Evolutionary conservation across 2,113 vertebrate genomes (phyloP).

Genomic region (Glaucidium brasilianum): DNA sequence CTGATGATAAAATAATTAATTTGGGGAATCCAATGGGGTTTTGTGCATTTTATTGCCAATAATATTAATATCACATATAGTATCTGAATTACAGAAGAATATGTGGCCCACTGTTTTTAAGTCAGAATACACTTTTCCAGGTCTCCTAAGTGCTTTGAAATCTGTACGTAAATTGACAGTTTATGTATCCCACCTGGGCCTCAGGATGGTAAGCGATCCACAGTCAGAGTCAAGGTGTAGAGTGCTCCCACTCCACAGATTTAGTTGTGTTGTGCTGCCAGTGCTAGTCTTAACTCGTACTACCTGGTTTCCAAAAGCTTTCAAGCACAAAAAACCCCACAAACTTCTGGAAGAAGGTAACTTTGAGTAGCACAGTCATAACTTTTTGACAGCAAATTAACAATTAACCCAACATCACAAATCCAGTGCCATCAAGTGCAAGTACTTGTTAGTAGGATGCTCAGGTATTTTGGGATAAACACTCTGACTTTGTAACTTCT

Average conservation of each 20-base stretch:
- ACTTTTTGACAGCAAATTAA: not conserved
- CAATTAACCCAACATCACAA: not conserved
- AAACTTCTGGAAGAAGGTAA: not conserved
- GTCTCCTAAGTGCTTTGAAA: not conserved
- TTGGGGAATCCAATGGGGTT: not conserved
- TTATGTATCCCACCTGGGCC: not conserved
- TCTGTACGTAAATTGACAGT: accelerated
- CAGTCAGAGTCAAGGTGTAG: not conserved
- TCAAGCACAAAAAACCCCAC: not conserved
- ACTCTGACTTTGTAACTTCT: not conserved
- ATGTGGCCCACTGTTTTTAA: not conserved
- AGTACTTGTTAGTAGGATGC: not conserved
- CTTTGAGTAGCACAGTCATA: not conserved
- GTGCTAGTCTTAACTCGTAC: not conserved
- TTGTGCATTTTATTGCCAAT: not conserved
- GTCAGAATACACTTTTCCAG: not conserved
- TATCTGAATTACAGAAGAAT: not conserved
- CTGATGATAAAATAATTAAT: not conserved
- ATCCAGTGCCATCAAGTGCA: not conserved
- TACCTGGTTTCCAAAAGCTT: not conserved
- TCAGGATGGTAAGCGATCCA: not conserved
- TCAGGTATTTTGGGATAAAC: not conserved
- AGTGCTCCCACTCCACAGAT: not conserved
- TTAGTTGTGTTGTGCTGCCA: not conserved
- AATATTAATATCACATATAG: not conserved